These are phyloP conservation scores for Physocephala rufipes DNA, from an alignment of 2,888 invertebrate genomes.

Conservation along the genomic window DNA sequence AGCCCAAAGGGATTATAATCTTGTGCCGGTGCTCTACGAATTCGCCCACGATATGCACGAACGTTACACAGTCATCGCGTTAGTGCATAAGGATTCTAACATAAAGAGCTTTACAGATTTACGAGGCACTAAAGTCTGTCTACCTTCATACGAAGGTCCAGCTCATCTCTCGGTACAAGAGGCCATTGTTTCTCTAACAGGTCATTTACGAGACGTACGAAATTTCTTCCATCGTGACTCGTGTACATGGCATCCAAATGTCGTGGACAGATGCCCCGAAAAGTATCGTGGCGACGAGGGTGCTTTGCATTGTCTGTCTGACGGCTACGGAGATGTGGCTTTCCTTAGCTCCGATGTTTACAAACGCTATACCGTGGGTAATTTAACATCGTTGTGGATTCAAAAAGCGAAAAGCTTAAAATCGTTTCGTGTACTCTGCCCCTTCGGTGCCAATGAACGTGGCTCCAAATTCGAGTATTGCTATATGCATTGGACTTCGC, in stretches of 20 bases:
- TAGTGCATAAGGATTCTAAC: constrained; percentile 71
- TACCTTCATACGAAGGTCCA: constrained; percentile 81
- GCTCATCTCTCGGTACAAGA: constrained; percentile 73
- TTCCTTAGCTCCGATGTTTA: constrained; percentile 75
- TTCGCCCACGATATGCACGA: constrained; percentile 59
- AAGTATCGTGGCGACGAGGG: constrained; percentile 70
- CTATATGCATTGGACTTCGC: constrained; percentile 74
- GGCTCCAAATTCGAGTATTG: constrained; percentile 66
- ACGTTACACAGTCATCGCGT: constrained; percentile 70
- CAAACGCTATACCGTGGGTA: constrained; percentile 70
- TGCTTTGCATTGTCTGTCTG: constrained; percentile 74
- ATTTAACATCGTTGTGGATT: constrained; percentile 67
- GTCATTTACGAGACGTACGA: constrained; percentile 51
- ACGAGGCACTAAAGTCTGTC: constrained; percentile 78
- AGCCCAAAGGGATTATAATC: constrained; percentile 71
- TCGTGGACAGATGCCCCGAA: constrained; percentile 61
- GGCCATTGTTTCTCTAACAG: constrained; percentile 65
- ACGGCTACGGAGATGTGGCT: constrained; percentile 80
- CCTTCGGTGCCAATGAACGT: constrained; percentile 62
- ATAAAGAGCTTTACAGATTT: constrained; percentile 72
- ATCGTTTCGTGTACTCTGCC: constrained; percentile 71
- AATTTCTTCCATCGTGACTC: constrained; percentile 74
- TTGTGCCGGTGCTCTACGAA: constrained; percentile 59
- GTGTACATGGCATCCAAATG: constrained; percentile 68
- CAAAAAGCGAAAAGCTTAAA: constrained; percentile 54